These are phyloP conservation scores for Linnaemya vulpina DNA, from an alignment of 2,888 invertebrate genomes.

Conservation along the genomic window DNA sequence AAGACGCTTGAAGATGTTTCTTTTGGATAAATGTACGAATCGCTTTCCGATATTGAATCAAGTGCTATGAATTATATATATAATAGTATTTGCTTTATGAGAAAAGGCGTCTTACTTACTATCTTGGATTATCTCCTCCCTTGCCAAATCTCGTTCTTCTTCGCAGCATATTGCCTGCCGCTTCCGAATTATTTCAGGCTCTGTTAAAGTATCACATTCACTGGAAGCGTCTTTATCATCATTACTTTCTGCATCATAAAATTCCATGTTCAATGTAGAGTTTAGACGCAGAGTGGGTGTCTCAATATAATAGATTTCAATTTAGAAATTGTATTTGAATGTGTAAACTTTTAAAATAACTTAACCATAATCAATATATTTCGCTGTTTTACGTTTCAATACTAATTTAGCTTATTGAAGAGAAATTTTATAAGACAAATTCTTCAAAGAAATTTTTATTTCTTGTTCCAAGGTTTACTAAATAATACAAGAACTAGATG, in stretches of 20 bases:
- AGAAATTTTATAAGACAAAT: neutral
- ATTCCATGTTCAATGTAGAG: constrained; percentile 75
- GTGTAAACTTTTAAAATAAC: neutral
- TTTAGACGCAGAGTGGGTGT: constrained; percentile 73
- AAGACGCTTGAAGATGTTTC: neutral
- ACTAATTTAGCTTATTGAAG: neutral
- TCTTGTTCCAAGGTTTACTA: constrained; percentile 34
- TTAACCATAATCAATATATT: constrained; percentile 18
- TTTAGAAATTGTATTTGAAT: neutral
- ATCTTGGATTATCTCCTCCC: neutral
- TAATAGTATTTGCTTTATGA: neutral
- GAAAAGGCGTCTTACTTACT: neutral
- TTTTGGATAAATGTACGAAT: neutral
- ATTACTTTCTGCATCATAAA: constrained; percentile 79
- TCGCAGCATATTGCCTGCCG: constrained; percentile 10
- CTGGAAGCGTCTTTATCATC: constrained; percentile 73
- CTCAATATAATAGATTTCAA: constrained; percentile 73
- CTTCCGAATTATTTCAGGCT: neutral
- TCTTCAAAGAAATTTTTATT: neutral
- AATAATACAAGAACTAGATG: neutral
- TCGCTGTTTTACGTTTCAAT: neutral
- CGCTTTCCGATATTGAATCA: constrained; percentile 10
- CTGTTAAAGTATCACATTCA: constrained; percentile 18
- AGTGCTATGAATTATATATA: neutral
- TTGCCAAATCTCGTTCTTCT: neutral